A percentile compares a stretch with the other conserved stretches of the same genome.
These are phyloP conservation scores for Hipparchia sbordonii DNA, from an alignment of 2,888 invertebrate genomes.

Conservation along the genomic window DNA sequence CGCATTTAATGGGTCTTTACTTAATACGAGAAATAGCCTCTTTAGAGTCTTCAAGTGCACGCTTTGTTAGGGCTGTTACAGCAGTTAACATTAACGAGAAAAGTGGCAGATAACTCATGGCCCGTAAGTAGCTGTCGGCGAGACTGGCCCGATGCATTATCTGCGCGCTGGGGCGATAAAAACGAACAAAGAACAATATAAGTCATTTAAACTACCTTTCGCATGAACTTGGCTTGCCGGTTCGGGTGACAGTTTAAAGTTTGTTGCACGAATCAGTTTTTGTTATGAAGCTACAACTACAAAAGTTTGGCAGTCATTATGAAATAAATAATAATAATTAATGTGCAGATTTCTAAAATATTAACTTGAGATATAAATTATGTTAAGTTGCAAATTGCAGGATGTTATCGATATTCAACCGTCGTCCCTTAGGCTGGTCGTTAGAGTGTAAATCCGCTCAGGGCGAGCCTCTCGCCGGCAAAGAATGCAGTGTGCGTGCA, in stretches of 20 bases:
- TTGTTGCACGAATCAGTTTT: neutral
- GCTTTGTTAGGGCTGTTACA: conserved; percentile 59
- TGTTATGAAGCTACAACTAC: neutral
- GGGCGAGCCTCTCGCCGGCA: conserved; percentile 47
- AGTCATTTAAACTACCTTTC: conserved; percentile 74
- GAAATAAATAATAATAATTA: too few species aligned
- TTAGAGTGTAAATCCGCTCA: conserved; percentile 64
- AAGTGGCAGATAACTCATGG: conserved; percentile 75
- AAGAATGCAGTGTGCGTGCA: conserved; percentile 63
- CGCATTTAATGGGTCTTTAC: conserved; percentile 11
- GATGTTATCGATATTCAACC: conserved; percentile 5
- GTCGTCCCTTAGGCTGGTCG: conserved; percentile 44
- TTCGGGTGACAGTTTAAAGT: conserved; percentile 14
- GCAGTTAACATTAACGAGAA: conserved; percentile 71
- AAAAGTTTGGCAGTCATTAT: conserved; percentile 19
- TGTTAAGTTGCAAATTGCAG: neutral
- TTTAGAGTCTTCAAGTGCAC: conserved; percentile 56
- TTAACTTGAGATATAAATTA: neutral
- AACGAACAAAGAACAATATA: conserved; percentile 81
- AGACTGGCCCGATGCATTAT: conserved; percentile 63
- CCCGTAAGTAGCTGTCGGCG: conserved; percentile 47
- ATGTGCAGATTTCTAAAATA: neutral
- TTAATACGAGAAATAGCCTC: conserved; percentile 19
- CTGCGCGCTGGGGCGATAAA: conserved; percentile 78
- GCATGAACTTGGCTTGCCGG: conserved; percentile 58